Conservation (phyloP, 2,797 vertebrate genomes). For the Monodelphis domestica region DNA sequence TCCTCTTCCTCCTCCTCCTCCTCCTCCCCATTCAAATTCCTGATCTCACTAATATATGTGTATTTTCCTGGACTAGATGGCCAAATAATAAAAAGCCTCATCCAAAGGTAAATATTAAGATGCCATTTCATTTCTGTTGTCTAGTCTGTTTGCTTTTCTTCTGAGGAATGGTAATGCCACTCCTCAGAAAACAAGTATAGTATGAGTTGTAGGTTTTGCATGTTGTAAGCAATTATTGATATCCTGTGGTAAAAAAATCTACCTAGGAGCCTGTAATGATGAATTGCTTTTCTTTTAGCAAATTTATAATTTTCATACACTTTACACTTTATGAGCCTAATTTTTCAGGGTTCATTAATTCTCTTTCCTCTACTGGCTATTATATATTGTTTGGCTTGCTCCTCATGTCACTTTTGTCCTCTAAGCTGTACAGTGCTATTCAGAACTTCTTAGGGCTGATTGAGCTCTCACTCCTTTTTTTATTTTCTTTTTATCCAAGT, state of each 20-base stretch:
- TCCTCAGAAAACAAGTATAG: constrained; percentile 41
- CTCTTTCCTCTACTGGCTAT: constrained; percentile 46
- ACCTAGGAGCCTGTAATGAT: constrained; percentile 25
- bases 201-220: constrained; percentile 31
- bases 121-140: constrained; percentile 19
- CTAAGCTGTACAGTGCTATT: background rate
- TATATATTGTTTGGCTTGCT: constrained; percentile 58
- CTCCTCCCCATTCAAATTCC: background rate
- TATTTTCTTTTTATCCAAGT: background rate
- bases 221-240: constrained; percentile 52
- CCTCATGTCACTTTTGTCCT: constrained; percentile 43
- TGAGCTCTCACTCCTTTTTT: background rate
- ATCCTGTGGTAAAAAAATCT: constrained; percentile 42
- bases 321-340: constrained; percentile 45
- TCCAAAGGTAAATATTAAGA: constrained; percentile 21
- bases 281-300: constrained; percentile 62
- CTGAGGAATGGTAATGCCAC: background rate
- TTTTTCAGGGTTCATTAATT: constrained; percentile 66
- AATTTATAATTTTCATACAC: constrained; percentile 63
- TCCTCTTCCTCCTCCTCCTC: background rate
- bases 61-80: background rate
- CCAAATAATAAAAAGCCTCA: constrained; percentile 9
- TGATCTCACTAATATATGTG: background rate
- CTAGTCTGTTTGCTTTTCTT: constrained; percentile 23
- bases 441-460: constrained; percentile 18